phyloP scores from a whole-genome alignment of 1,140 invertebrate species.

The Drosophila nigromelanica region DNA sequence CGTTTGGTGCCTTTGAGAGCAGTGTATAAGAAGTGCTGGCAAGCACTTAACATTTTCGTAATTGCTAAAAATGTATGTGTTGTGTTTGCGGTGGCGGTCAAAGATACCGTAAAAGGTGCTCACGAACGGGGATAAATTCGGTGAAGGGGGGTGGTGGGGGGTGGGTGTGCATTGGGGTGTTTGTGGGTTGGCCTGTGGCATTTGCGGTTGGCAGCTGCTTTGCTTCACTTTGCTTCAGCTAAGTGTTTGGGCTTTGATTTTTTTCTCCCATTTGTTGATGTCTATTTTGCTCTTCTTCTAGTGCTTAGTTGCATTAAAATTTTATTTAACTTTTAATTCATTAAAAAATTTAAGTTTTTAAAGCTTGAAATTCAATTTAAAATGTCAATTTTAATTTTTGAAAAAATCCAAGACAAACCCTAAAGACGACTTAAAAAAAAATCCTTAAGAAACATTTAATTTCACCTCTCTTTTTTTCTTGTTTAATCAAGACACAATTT shows the following conservation, averaged over 20 bases:
- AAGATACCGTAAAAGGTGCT: slow-evolving; percentile 18
- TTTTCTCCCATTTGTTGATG: not conserved
- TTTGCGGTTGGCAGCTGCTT: slow-evolving; percentile 39
- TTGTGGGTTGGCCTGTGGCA: slow-evolving; percentile 30
- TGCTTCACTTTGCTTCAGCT: slow-evolving; percentile 17
- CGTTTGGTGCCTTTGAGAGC: too few species aligned
- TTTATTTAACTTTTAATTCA: not conserved
- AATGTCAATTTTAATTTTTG: too few species aligned
- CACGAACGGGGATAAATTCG: not conserved
- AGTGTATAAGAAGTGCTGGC: not conserved
- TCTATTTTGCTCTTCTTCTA: not conserved
- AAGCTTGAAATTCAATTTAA: too few species aligned
- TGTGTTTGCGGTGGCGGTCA: slow-evolving; percentile 42
- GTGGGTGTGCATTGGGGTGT: slow-evolving; percentile 3
- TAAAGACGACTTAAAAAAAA: too few species aligned
- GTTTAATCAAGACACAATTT: not conserved
- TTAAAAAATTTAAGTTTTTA: too few species aligned
- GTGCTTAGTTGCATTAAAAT: not conserved
- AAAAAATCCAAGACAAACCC: too few species aligned
- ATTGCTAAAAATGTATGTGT: slow-evolving; percentile 44
- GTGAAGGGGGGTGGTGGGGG: not conserved
- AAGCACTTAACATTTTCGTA: slow-evolving; percentile 42
- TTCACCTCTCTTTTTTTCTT: too few species aligned
- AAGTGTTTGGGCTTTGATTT: slow-evolving; percentile 11
- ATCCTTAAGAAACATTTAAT: not conserved